Conservation (phyloP, 1,140 invertebrate species). For the Choristoneura fumiferana region DNA sequence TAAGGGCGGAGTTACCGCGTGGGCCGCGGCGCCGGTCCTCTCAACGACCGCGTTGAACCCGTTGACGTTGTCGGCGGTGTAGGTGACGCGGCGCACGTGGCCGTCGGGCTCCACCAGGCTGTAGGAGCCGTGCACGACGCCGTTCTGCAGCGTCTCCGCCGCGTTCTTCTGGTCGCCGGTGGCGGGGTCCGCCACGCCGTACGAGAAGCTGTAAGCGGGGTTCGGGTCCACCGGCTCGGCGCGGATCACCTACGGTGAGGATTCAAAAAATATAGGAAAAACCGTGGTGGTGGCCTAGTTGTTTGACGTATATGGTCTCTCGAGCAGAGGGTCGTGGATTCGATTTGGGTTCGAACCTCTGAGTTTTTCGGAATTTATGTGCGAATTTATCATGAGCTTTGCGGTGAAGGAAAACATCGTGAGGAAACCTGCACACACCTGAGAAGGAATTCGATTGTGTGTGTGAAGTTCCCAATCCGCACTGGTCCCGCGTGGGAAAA, state of each 20-base stretch:
- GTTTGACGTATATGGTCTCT: too few relatives aligned
- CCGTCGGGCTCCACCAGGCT: conserved; percentile 83
- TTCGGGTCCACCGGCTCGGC: conserved; percentile 83
- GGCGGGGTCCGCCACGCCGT: conserved; percentile 84
- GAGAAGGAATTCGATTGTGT: too few relatives aligned
- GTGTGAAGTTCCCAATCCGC: too few relatives aligned
- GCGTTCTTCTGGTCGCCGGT: conserved; percentile 86
- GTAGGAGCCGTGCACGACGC: conserved; percentile 82
- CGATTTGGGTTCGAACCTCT: too few relatives aligned
- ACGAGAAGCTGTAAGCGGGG: conserved; percentile 86
- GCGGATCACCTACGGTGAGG: conserved; percentile 46
- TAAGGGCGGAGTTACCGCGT: conserved; percentile 53
- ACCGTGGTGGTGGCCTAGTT: too few relatives aligned
- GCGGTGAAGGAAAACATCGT: too few relatives aligned
- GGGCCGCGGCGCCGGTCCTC: conserved; percentile 73
- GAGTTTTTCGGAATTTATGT: too few relatives aligned
- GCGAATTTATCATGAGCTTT: too few relatives aligned
- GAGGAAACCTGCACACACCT: too few relatives aligned
- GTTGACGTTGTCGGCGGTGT: conserved; percentile 78
- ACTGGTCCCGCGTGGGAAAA: too few relatives aligned
- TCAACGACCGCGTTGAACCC: conserved; percentile 79
- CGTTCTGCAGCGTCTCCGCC: conserved; percentile 80
- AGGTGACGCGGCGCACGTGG: conserved; percentile 80
- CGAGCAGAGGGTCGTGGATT: too few relatives aligned
- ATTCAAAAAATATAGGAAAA: too few relatives aligned